Conservation (phyloP, 2,797 vertebrate genomes). For the Vireo griseus region DNA sequence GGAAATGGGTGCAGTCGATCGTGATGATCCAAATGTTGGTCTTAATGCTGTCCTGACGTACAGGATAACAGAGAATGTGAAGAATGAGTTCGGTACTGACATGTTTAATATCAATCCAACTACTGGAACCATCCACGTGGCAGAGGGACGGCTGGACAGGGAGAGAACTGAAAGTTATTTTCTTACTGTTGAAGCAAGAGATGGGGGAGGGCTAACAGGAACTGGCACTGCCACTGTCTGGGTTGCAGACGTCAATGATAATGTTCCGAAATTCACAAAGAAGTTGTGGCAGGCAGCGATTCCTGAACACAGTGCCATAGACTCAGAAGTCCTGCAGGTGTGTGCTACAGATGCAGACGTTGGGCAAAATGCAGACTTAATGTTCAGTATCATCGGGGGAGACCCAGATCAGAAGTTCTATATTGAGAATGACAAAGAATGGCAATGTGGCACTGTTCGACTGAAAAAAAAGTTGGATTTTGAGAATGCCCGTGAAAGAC, state of each 20-base stretch:
- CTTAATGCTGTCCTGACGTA: constrained; percentile 87
- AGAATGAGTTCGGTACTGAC: constrained; percentile 69
- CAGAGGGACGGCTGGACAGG: constrained; percentile 78
- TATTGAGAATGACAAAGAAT: constrained; percentile 80
- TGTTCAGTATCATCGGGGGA: constrained; percentile 82
- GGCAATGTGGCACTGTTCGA: constrained; percentile 79
- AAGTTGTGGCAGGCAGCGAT: constrained; percentile 75
- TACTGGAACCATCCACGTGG: constrained; percentile 81
- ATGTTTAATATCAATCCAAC: constrained; percentile 82
- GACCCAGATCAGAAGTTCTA: constrained; percentile 89
- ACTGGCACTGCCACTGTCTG: constrained; percentile 85
- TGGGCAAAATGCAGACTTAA: constrained; percentile 83
- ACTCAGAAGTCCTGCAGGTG: constrained; percentile 80
- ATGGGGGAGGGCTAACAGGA: constrained; percentile 85
- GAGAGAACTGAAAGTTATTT: constrained; percentile 81
- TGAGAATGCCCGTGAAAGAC: constrained; percentile 82
- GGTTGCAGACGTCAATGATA: constrained; percentile 85
- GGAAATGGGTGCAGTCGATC: constrained; percentile 87
- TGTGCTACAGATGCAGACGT: constrained; percentile 80
- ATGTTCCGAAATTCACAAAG: constrained; percentile 80
- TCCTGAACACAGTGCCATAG: constrained; percentile 79
- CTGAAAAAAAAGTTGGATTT: constrained; percentile 88
- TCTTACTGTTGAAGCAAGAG: constrained; percentile 84
- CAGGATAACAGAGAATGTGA: constrained; percentile 78
- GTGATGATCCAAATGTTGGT: constrained; percentile 84